Evolutionary conservation across 2,797 vertebrate species (phyloP).

Genomic region (Hybognathus amarus): DNA sequence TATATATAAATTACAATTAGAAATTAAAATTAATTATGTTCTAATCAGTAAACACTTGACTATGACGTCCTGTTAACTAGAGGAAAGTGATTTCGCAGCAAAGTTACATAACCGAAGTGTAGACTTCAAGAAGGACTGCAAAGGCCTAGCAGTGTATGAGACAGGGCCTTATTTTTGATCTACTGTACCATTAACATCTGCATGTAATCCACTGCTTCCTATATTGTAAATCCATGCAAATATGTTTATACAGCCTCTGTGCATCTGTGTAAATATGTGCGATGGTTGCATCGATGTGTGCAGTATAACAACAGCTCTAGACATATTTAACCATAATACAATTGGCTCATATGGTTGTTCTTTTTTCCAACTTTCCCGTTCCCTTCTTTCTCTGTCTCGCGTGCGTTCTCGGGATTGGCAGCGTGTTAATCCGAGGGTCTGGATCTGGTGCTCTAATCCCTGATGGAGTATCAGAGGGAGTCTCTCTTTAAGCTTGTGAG

Average conservation of each 20-base stretch:
- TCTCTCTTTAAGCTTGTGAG: constrained; percentile 43
- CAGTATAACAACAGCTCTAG: not conserved
- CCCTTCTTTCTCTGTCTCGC: constrained; percentile 4
- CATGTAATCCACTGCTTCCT: not conserved
- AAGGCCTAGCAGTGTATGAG: not conserved
- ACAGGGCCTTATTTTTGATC: not conserved
- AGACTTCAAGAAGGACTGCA: not conserved
- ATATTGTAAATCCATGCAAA: constrained; percentile 13
- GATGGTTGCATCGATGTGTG: not conserved
- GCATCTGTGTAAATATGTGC: constrained; percentile 29
- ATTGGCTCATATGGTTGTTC: not conserved
- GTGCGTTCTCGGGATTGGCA: constrained; percentile 40
- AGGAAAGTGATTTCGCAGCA: not conserved
- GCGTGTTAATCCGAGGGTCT: constrained; percentile 50
- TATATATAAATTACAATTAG: too few relatives aligned
- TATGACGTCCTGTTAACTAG: not conserved
- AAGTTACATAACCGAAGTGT: not conserved
- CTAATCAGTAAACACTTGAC: constrained; percentile 1
- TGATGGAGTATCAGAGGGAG: constrained; percentile 49
- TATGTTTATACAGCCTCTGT: not conserved
- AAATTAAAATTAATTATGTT: too few relatives aligned
- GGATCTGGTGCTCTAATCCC: constrained; percentile 55
- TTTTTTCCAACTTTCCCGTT: not conserved
- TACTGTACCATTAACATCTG: constrained; percentile 7
- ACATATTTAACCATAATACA: constrained; percentile 13